Evolutionary conservation across 2,113 vertebrate species (phyloP), one percentile per base, ranked within the genome.

Genomic region (Callipepla californica): DNA sequence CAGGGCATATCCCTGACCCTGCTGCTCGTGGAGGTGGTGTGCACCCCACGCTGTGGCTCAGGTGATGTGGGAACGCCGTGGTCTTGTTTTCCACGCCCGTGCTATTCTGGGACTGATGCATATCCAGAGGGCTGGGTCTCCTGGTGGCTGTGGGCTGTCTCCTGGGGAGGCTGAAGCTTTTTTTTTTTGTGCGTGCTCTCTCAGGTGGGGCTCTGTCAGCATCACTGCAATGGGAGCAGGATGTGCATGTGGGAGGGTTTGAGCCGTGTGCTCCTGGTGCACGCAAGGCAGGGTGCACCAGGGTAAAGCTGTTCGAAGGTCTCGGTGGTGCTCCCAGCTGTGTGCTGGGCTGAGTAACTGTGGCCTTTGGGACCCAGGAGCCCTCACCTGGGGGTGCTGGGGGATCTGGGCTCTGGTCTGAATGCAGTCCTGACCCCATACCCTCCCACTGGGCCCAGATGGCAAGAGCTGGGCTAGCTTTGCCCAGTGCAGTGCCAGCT

Each of bases 21-120:
- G 7, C 22, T 7, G 9, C 21, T 18, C 4, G 45, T 3, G 17
- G 11, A 5, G 9, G 51, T 3, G 2, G 34, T 3, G n/a, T 1
- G 7, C 0, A 3, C 23, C 4, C 28, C 30, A 4, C 6, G 9
- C 38, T 2, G 7, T 6, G 0, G 0, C 5, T 15, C 9, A 0
- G 53, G 73, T 28, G 61, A 26, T 40, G 18, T 36, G 58, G 34
- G 34, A 25, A 34, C 3, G 34, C 34, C 28, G 61, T 28, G 16
- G 16, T 40, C 61, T 26, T 40, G 36, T 19, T 63, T 28, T 28
- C 38, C 61, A 28, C 61, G 28, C 36, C 61, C 36, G 2, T 38
- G 58, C 34, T 36, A 15, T 61, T 36, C 58, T 23, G 22, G 58
- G 58, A 34, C 13, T 25, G 34, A 23, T 36, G 3, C 15, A 26